Conservation (phyloP, 2,888 invertebrate genomes). For the Heliconius cydno region DNA sequence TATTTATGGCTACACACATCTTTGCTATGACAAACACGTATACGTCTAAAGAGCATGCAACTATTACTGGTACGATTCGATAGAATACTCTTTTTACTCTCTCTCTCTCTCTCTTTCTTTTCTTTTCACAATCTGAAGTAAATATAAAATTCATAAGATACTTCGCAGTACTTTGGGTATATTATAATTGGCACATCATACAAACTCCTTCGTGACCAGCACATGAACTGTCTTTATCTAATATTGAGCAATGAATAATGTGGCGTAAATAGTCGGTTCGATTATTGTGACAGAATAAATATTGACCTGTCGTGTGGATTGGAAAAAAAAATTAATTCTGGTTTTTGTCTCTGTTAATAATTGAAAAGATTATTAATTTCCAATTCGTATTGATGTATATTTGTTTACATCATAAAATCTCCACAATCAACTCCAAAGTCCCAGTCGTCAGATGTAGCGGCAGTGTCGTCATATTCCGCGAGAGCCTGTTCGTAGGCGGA, state of each 20-base stretch:
- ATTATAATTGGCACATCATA: conserved; percentile 67
- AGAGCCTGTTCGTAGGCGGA: conserved; percentile 84
- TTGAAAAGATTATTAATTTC: background rate
- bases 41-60: conserved; percentile 73
- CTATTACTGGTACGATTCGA: conserved; percentile 56
- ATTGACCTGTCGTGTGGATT: conserved; percentile 16
- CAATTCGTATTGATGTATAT: background rate
- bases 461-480: conserved; percentile 83
- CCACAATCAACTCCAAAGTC: conserved; percentile 89
- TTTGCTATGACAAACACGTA: conserved; percentile 71
- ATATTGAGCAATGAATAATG: conserved; percentile 54
- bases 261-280: conserved; percentile 30
- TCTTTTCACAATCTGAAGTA: conserved; percentile 39
- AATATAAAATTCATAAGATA: conserved; percentile 62
- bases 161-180: conserved; percentile 46
- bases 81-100: conserved; percentile 32
- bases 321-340: background rate
- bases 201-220: conserved; percentile 63
- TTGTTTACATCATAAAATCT: conserved; percentile 86
- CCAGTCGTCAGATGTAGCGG: conserved; percentile 84
- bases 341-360: background rate
- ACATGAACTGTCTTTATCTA: conserved; percentile 53
- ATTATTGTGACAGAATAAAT: conserved; percentile 18
- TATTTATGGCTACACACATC: conserved; percentile 68
- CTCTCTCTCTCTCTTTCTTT: conserved; percentile 5